Percentiles rank a stretch among this genome's conserved stretches.
Conservation (phyloP, 2,797 vertebrate genomes). For the Dendrocincla fuliginosa region DNA sequence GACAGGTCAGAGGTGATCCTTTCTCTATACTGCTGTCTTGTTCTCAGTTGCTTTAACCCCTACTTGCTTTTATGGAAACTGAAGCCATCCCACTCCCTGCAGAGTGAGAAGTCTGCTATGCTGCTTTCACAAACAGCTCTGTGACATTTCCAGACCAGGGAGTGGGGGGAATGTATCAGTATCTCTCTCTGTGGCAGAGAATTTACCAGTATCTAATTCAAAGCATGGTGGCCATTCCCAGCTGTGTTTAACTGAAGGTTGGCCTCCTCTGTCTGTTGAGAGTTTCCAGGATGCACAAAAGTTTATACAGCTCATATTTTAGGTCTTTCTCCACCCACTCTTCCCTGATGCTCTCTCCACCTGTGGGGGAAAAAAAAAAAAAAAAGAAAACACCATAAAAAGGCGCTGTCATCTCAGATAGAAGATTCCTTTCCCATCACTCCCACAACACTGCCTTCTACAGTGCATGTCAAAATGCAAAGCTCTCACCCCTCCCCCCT, state of each 20-base stretch:
- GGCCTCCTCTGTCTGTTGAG: not conserved
- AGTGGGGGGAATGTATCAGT: not conserved
- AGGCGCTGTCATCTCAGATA: not conserved
- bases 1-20: not conserved
- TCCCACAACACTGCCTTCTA: not conserved
- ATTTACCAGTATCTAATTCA: not conserved
- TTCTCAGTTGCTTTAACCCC: not conserved
- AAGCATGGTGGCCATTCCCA: not conserved
- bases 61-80: not conserved
- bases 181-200: not conserved
- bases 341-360: not conserved
- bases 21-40: not conserved
- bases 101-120: not conserved
- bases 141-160: not conserved
- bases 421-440: not conserved
- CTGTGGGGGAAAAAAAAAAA: fast-evolving
- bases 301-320: not conserved
- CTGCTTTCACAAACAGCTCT: not conserved
- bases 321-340: fast-evolving
- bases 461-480: not conserved
- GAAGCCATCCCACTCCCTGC: not conserved
- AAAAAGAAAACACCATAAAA: too few species aligned
- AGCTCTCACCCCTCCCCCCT: not conserved
- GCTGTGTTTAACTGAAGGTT: not conserved
- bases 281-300: fast-evolving